Conservation (phyloP, 2,113 vertebrate genomes). For the Thinocorus orbignyianus region DNA sequence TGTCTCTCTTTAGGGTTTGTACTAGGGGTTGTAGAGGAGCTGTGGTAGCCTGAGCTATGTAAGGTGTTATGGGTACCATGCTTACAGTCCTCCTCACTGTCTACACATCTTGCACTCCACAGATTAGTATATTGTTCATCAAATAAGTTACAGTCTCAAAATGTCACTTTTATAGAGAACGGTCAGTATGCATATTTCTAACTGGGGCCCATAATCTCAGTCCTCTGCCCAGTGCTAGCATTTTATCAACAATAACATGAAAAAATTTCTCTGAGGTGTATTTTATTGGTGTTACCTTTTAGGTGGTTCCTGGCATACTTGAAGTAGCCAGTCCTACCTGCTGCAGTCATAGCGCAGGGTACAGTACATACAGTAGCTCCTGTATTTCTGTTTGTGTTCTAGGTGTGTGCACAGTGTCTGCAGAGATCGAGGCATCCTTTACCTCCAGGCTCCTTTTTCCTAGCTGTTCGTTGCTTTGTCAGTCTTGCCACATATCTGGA, state of each 20-base stretch:
- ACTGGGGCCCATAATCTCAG: not conserved
- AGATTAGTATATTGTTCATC: not conserved
- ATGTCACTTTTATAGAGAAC: not conserved
- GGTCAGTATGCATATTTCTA: not conserved
- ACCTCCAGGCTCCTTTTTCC: not conserved
- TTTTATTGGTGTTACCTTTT: not conserved
- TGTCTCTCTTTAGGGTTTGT: not conserved
- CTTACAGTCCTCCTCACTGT: not conserved
- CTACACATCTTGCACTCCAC: too few relatives aligned
- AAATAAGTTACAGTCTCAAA: not conserved
- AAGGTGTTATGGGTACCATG: not conserved
- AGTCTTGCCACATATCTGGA: not conserved
- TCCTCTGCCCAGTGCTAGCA: not conserved
- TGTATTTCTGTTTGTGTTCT: not conserved
- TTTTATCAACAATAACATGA: not conserved
- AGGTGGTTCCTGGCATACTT: not conserved
- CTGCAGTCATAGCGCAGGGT: not conserved
- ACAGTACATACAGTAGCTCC: accelerated
- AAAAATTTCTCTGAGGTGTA: not conserved
- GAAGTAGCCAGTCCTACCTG: not conserved
- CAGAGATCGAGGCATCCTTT: not conserved
- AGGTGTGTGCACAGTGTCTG: not conserved
- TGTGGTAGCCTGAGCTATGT: not conserved
- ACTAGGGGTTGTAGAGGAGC: not conserved
- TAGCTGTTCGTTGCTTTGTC: not conserved